Evolutionary conservation across 23 tunicate species (phyloP).

Genomic region (Styela clava): DNA sequence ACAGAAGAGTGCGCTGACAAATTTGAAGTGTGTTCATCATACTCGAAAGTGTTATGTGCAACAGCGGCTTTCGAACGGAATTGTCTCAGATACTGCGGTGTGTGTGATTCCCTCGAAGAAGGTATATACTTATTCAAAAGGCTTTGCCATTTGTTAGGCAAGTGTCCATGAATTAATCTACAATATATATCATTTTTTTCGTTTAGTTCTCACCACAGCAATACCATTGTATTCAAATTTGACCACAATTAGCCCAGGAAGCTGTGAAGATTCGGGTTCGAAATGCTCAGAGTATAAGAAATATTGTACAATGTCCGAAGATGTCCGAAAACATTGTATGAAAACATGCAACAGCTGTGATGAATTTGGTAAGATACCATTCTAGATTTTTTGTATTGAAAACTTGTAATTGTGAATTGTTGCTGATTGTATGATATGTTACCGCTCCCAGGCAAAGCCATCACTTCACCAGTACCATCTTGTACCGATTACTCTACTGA

Average conservation of each 20-base stretch:
- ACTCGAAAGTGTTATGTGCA: not conserved
- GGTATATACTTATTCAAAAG: not conserved
- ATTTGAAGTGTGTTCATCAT: not conserved
- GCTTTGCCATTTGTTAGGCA: not conserved
- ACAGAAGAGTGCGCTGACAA: not conserved
- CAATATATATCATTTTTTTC: too few species aligned
- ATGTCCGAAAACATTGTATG: constrained; percentile 1
- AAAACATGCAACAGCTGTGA: not conserved
- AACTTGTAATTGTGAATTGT: too few species aligned
- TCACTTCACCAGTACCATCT: not conserved
- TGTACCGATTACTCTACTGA: constrained; percentile 6
- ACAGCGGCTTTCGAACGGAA: not conserved
- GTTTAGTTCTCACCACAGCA: not conserved
- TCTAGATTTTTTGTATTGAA: too few species aligned
- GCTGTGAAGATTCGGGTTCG: not conserved
- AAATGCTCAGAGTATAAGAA: not conserved
- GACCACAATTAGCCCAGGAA: not conserved
- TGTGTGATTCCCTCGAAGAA: not conserved
- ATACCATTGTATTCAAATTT: not conserved
- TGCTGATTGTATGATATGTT: too few species aligned
- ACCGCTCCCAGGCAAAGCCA: too few species aligned
- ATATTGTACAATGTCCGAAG: not conserved
- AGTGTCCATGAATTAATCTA: not conserved
- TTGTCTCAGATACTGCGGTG: not conserved
- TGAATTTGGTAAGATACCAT: not conserved